Evolutionary conservation across 2,888 invertebrate genomes (phyloP), one percentile per base, ranked within the genome.

Genomic region (Yponomeuta cagnagella): DNA sequence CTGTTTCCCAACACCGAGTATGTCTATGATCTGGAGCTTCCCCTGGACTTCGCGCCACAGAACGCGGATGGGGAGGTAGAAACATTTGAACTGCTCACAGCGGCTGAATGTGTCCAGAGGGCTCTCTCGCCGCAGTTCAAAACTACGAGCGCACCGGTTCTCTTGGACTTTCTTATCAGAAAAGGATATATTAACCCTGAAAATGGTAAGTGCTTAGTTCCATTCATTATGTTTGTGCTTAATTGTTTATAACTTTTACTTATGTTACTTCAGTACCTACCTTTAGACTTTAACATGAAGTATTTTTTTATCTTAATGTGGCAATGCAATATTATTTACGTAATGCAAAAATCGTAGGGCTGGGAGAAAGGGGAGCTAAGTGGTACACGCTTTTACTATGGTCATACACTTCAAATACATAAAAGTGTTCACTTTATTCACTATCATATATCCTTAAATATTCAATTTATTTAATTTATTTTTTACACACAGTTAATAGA

Each of bases 11-110:
- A 98, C 85, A 98, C 97, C 4, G 97, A 98, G 84, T 98, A 97
- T 87, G 96, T 98, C 37, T 98, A 96, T 85, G 98, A 98, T 87
- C 92, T 98, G 77, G 97, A 98, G 89, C 91, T 98, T 77, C 98
- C 98, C 23, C 84, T 95, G 71, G 97, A 97, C 82, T 98, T 98
- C 89, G 92, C 95, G 75, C 98, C 98, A n/a, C 95, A 95, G 79
- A 98, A 98, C 88, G 95, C 96, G 52, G 98, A 98, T 86, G 98
- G 98, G 15, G 98, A 98, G 91, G 98, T 98, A 48, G 97, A 97
- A 84, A 95, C 95, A 72, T 98, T 98, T 88, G 96, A 98, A 85
- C 90, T 98, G 75, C 91, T 97, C 73, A 95, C 97, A 68, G 96
- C 97, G 31, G 94, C 95, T 77, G 96, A 98, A 85, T 96, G 96